Percentiles rank a stretch among this genome's conserved stretches.
These are phyloP conservation scores for Heliconius himera DNA, from an alignment of 1,140 invertebrate genomes.

Conservation along the genomic window DNA sequence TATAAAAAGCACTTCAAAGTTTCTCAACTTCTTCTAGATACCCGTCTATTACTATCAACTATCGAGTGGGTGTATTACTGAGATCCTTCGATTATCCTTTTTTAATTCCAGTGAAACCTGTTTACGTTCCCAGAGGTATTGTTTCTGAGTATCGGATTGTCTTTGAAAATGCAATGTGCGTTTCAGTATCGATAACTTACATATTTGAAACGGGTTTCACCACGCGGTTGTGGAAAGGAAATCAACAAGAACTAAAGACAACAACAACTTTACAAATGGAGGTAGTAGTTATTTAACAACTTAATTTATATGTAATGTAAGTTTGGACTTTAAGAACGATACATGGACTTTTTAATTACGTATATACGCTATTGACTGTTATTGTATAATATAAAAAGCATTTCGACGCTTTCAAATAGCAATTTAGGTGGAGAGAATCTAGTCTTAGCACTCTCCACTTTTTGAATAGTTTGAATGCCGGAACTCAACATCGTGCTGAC, in stretches of 20 bases:
- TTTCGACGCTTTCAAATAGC: too few relatives aligned
- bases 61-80: slow-evolving; percentile 17
- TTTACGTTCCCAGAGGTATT: slow-evolving; percentile 38
- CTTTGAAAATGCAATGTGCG: slow-evolving; percentile 24
- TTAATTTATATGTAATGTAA: neutral
- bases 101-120: slow-evolving; percentile 32
- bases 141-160: slow-evolving; percentile 37
- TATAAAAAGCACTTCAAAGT: neutral
- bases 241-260: neutral
- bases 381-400: too few relatives aligned
- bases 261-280: slow-evolving; percentile 5
- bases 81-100: slow-evolving; percentile 25
- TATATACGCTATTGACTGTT: too few relatives aligned
- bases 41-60: slow-evolving; percentile 13
- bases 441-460: too few relatives aligned
- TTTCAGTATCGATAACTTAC: slow-evolving; percentile 27
- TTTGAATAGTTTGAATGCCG: neutral
- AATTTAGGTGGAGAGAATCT: too few relatives aligned
- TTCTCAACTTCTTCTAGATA: neutral
- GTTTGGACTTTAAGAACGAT: neutral
- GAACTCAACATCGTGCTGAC: neutral
- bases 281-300: neutral
- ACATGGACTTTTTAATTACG: too few relatives aligned
- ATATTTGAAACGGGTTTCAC: slow-evolving; percentile 19
- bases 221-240: slow-evolving; percentile 10